Evolutionary conservation across 2,888 invertebrate species (phyloP).

Genomic region (Dynastes tityus): DNA sequence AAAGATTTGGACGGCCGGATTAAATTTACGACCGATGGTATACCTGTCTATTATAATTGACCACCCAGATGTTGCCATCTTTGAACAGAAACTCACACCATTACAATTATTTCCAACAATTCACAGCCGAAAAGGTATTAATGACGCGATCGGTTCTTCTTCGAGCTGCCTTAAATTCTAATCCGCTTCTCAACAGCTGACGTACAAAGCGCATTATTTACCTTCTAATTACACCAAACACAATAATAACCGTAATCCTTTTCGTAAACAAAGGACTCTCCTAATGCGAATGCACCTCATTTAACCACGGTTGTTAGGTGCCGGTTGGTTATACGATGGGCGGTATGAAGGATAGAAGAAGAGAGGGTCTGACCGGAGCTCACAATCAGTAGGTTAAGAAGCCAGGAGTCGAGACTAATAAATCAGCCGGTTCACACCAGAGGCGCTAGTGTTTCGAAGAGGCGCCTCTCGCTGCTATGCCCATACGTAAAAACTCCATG

Average conservation of each 20-base stretch:
- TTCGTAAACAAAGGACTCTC: constrained; percentile 36
- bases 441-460: constrained; percentile 62
- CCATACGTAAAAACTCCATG: not conserved
- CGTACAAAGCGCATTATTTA: constrained; percentile 23
- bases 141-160: not conserved
- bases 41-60: not conserved
- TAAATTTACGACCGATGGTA: too few relatives aligned
- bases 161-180: not conserved
- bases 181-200: constrained; percentile 2
- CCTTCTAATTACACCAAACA: constrained; percentile 41
- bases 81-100: not conserved
- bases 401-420: constrained; percentile 67
- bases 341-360: constrained; percentile 1
- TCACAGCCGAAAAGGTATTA: constrained; percentile 7
- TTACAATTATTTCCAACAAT: constrained; percentile 13
- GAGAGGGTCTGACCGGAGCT: not conserved
- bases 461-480: constrained; percentile 57
- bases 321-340: constrained; percentile 5
- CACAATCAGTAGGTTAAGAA: constrained; percentile 45
- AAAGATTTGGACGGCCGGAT: too few relatives aligned
- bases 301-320: constrained; percentile 36
- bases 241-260: constrained; percentile 40
- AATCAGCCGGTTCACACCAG: constrained; percentile 63
- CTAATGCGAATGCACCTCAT: constrained; percentile 38
- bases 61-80: not conserved